Evolutionary conservation across 2,888 invertebrate species (phyloP), one percentile per base, ranked within the genome.

Genomic region (Ophraella communa): DNA sequence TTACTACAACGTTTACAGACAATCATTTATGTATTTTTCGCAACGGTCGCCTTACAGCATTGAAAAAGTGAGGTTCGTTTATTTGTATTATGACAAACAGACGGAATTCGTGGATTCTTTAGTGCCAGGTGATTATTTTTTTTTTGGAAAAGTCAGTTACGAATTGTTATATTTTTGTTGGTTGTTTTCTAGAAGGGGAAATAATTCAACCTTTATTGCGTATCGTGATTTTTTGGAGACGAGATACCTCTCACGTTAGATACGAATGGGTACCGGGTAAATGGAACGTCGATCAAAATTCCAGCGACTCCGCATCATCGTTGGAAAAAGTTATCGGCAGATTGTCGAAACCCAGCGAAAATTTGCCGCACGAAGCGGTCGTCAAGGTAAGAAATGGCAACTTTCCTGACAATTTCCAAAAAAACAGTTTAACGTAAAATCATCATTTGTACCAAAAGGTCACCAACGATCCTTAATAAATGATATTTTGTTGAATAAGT

Each of bases 161-260:
- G n/a, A n/a, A n/a, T n/a, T n/a, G n/a, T n/a, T n/a, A n/a, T n/a
- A n/a, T 49, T 63, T 45, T 21, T 33, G 10, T 62, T 49, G 24
- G 51, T 58, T 33, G 35, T 64, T 77, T 83, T 69, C 83, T 85
- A 76, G 88, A 88, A 68, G 87, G 86, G 1, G 84, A 85, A 76
- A 84, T 82, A n/a, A 80, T 85, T 70, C 91, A 90, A 70, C 88
- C 92, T 53, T 83, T 91, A 45, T 84, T 93, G 66, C 89, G 93
- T 72, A 88, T 96, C 65, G 95, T 95, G 1, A 90, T 96, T 49
- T 88, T 96, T 68, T 97, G 96, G 96, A 87, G 96, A 1, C 87
- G 92, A 42, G 95, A 96, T 77, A 87, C 90, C 8, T 88, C 89
- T n/a, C 91, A 91, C 72, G 84, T 97, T 10, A 94, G 94, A 76